Evolutionary conservation across 1,140 invertebrate genomes (phyloP).

Genomic region (Acromyrmex echinatior): DNA sequence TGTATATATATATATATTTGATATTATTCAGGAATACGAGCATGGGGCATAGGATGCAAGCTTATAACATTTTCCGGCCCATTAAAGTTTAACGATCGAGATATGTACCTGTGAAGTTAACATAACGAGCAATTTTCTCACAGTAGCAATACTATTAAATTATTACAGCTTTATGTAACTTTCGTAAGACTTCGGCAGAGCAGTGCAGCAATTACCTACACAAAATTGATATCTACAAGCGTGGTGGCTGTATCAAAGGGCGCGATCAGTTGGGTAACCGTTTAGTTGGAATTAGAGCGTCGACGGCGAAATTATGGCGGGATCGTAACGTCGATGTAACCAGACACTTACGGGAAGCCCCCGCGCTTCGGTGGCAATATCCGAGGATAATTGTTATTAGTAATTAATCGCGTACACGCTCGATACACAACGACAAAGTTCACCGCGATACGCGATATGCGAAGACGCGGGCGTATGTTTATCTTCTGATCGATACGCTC

Average conservation of each 20-base stretch:
- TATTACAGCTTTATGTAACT: constrained; percentile 46
- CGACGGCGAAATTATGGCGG: constrained; percentile 40
- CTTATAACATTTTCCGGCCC: not conserved
- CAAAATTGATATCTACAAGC: constrained; percentile 48
- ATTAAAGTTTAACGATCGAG: constrained; percentile 35
- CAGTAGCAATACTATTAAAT: constrained; percentile 42
- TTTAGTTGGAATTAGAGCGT: constrained; percentile 54
- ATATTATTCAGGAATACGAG: not conserved
- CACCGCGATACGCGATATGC: not conserved
- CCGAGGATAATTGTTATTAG: constrained; percentile 65
- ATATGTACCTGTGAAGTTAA: not conserved
- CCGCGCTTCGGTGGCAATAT: constrained; percentile 42
- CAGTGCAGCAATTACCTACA: constrained; percentile 37
- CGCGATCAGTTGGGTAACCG: constrained; percentile 49
- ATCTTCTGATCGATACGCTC: constrained; percentile 64
- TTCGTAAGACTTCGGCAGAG: constrained; percentile 15
- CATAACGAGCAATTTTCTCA: not conserved
- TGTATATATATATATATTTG: no score
- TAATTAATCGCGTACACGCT: constrained; percentile 57
- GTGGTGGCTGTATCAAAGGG: constrained; percentile 41
- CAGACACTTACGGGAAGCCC: constrained; percentile 1
- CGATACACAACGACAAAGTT: constrained; percentile 24
- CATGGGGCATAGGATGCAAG: not conserved
- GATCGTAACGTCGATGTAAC: constrained; percentile 39
- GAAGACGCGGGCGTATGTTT: constrained; percentile 36